These are phyloP conservation scores for Loris lydekkerianus DNA, from an alignment of 2,797 vertebrate genomes.

Conservation along the genomic window DNA sequence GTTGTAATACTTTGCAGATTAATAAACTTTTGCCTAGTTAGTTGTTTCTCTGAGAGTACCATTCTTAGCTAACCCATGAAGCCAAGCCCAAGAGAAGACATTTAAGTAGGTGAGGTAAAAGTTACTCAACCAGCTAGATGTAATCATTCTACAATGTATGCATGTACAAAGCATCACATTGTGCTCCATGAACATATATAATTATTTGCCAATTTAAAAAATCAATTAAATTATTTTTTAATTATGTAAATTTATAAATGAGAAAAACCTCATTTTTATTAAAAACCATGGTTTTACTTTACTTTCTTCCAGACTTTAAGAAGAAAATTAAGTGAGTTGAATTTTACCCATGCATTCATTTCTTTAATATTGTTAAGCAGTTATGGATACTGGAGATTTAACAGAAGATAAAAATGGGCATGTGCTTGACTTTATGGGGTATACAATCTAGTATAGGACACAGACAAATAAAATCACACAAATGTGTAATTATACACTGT, in stretches of 20 bases:
- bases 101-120: background rate
- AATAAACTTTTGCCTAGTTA: background rate
- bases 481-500: background rate
- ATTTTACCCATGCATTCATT: background rate
- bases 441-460: background rate
- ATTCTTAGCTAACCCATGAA: background rate
- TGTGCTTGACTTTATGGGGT: background rate
- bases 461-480: background rate
- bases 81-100: background rate
- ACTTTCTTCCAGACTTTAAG: background rate
- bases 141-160: too few species aligned
- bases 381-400: background rate
- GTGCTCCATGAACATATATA: background rate
- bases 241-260: background rate
- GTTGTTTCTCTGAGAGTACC: background rate
- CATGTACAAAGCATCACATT: background rate
- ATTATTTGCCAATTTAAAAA: background rate
- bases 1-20: background rate
- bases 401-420: background rate
- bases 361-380: background rate
- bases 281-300: background rate
- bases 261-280: background rate
- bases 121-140: background rate
- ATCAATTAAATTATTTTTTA: background rate
- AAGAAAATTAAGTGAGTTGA: background rate